Evolutionary conservation across 1,140 invertebrate species (phyloP), one percentile per base, ranked within the genome.

Genomic region (Heliconius melpomene): DNA sequence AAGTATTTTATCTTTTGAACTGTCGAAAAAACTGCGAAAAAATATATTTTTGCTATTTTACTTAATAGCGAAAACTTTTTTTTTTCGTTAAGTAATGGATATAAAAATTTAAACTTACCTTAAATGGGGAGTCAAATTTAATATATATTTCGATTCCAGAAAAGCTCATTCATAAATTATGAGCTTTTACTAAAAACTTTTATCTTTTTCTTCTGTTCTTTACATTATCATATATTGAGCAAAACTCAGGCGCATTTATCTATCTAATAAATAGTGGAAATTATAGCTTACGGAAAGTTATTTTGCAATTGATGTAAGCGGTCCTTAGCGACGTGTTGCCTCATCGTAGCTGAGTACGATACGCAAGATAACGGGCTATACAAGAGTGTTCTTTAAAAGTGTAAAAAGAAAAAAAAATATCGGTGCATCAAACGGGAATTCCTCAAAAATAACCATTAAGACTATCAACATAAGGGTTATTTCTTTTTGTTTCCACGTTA

Each of bases 401-500:
- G 36, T 77, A 77, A 77, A 77, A 77, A 72, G 66, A 77, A 77
- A 77, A 74, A 46, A 52, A 72, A 77, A 77, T 40, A 72, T 77
- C 75, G 46, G 75, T 77, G 75, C 75, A 77, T 77, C 75, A 29
- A 50, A 32, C 40, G 40, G 46, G 46, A n/a, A 60, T 20, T 20
- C 40, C 54, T 29, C 74, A 23, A 77, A 77, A 77, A 72, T 38
- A 66, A 36, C n/a, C 75, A 52, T 40, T 77, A 52, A 29, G 29
- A 8, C 23, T 29, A 50, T 29, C 36, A 40, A 32, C 26, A 77
- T 77, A 77, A 66, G 66, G 60, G 40, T 57, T 60, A 60, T 76
- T 75, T 75, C 79, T 77, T 73, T 75, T 80, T 72, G 50, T 80
- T 52, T 32, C 71, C 46, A 73, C 16, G 74, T 71, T 80, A 80